Base-by-base conservation (phyloP, 2,797 vertebrate genomes). In the Potorous gilbertii region DNA sequence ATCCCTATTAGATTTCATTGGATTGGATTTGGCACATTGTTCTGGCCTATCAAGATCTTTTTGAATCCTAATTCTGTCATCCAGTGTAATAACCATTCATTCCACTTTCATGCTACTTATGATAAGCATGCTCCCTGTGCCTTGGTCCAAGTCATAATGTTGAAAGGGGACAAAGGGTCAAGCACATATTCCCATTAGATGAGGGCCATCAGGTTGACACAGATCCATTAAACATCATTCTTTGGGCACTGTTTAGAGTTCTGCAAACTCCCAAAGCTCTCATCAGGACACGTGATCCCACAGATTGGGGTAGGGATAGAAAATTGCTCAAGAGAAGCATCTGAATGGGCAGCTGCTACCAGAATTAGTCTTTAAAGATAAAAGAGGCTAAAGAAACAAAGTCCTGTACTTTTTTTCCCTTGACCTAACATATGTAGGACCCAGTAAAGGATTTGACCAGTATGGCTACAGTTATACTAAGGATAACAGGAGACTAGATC, bases 71-170 rank as follows among this genome's bases (percentile, higher is more conserved):
- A 46, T 27, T 81, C 40, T 46, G 8, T n/a, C 6, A 81, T 46
- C 4, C 18, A 95, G 90, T 12, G 81, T n/a, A 90, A 95, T 55
- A 93, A 40, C 34, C 55, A 95, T 40, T 92, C 54, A 34, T 54
- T 29, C 56, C 91, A 59, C 46, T 56, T 54, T 97, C 74, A 11
- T 81, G 74, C 74, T 40, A 93, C 90, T 56, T 92, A 55, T 94
- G 52, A 54, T 27, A 90, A 91, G 57, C 14, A 56, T 92, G 46
- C 29, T 62, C 34, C 28, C 54, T 56, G 27, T 14, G 89, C 24
- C 54, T 55, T 56, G 0, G 91, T 66, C 21, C 31, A 28, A 52
- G 54, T 74, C 93, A 55, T 28, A 31, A 16, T 89, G 62, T 55
- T 56, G 29, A 90, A 59, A 56, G 94, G 40, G 55, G 55, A 93